These are phyloP conservation scores for Diarsia dahlii DNA, from an alignment of 2,888 invertebrate species.

Conservation along the genomic window DNA sequence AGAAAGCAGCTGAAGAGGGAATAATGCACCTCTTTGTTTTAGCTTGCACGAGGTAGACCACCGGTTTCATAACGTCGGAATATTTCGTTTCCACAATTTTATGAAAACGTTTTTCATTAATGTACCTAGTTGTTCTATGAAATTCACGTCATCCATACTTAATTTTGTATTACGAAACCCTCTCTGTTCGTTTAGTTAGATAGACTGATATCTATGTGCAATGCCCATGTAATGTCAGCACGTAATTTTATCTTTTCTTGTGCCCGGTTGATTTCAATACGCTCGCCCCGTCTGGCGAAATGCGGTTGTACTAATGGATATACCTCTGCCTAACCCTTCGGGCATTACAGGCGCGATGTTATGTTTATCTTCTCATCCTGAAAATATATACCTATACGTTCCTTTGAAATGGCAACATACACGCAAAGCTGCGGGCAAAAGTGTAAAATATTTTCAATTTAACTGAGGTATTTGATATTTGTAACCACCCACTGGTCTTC, in stretches of 20 bases:
- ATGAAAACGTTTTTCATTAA: not conserved
- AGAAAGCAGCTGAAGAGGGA: constrained; percentile 35
- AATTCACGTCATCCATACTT: not conserved
- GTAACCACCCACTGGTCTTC: not conserved
- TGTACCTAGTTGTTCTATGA: constrained; percentile 9
- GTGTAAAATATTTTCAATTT: constrained; percentile 7
- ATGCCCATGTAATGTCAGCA: no score
- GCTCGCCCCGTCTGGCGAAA: no score
- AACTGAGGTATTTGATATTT: constrained; percentile 8
- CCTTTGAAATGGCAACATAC: not conserved
- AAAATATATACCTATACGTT: not conserved
- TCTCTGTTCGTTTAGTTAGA: not conserved
- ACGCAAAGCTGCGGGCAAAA: not conserved
- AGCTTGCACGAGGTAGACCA: constrained; percentile 15
- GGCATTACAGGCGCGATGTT: no score
- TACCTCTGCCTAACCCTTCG: no score
- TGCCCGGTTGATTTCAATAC: no score
- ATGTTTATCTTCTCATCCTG: not conserved
- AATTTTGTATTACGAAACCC: not conserved
- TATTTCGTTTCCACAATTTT: constrained; percentile 33
- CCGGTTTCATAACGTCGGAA: constrained; percentile 11
- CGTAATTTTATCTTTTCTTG: no score
- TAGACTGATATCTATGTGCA: no score
- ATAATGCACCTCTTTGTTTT: constrained; percentile 33
- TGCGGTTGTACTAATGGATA: no score